phyloP scores from a whole-genome alignment of 1,140 invertebrate species.

The Papilio machaon region DNA sequence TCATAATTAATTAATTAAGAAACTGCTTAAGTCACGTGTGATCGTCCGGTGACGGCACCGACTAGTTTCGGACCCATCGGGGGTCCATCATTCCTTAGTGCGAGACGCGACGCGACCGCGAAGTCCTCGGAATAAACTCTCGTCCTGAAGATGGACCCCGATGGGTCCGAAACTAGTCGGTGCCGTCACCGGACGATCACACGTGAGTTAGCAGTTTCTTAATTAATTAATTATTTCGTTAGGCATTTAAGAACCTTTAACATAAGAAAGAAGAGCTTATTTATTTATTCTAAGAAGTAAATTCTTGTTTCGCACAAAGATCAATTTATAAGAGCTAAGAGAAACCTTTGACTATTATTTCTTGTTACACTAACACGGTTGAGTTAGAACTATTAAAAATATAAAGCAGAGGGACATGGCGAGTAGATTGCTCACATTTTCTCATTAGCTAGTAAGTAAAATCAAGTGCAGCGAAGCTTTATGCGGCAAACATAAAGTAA shows the following conservation, averaged over 20 bases:
- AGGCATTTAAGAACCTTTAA: neutral
- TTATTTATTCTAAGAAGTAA: neutral
- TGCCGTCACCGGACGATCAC: no score
- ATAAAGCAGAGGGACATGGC: constrained; percentile 50
- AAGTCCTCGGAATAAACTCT: no score
- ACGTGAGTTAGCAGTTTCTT: no score
- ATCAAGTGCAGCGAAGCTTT: constrained; percentile 45
- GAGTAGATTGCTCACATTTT: constrained; percentile 54
- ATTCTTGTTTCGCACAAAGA: constrained; percentile 7
- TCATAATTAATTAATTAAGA: no score
- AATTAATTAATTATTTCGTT: no score
- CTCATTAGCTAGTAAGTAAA: constrained; percentile 59
- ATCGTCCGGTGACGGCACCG: no score
- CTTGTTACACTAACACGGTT: constrained; percentile 41
- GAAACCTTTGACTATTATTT: constrained; percentile 40
- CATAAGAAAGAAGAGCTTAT: neutral
- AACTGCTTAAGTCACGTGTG: no score
- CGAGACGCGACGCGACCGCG: no score
- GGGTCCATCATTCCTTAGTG: no score
- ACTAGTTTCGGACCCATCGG: no score
- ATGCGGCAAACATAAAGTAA: constrained; percentile 40
- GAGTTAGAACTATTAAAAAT: constrained; percentile 49
- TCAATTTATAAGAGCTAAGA: neutral
- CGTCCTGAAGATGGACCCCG: no score
- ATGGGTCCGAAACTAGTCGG: no score